Evolutionary conservation across 2,888 invertebrate genomes (phyloP).

Genomic region (Aleiodes testaceus): DNA sequence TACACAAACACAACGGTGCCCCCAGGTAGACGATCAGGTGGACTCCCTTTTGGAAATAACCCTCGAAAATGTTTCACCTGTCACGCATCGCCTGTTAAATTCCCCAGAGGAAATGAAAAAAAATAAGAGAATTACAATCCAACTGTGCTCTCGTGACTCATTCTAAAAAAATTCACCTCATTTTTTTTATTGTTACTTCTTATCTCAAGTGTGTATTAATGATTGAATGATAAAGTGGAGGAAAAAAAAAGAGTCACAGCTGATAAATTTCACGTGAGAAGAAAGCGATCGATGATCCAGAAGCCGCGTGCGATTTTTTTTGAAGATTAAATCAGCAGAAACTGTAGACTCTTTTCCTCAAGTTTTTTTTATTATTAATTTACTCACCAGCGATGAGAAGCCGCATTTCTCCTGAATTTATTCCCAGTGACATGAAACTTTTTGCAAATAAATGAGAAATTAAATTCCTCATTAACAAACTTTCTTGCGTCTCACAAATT

Average conservation of each 20-base stretch:
- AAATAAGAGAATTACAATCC: not conserved
- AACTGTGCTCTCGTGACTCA: not conserved
- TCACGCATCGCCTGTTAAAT: slow-evolving; percentile 45
- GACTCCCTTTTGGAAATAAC: slow-evolving; percentile 31
- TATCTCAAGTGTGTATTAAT: not conserved
- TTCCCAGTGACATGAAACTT: slow-evolving; percentile 24
- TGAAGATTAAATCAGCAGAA: slow-evolving; percentile 34
- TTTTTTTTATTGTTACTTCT: not conserved
- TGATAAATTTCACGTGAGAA: slow-evolving; percentile 24
- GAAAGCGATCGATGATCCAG: slow-evolving; percentile 33
- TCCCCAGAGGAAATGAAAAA: not conserved
- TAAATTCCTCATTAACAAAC: slow-evolving; percentile 21
- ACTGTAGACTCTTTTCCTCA: slow-evolving; percentile 48
- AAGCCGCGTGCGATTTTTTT: slow-evolving; percentile 21
- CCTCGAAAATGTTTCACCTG: slow-evolving; percentile 46
- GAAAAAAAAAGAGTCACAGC: slow-evolving; percentile 3
- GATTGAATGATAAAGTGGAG: not conserved
- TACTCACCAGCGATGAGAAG: slow-evolving; percentile 65
- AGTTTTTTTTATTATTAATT: slow-evolving; percentile 25
- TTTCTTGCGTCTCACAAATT: slow-evolving; percentile 19
- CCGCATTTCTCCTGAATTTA: slow-evolving; percentile 58
- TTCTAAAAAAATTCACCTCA: not conserved
- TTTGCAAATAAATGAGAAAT: slow-evolving; percentile 26
- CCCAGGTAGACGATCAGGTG: slow-evolving; percentile 56
- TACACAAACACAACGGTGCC: slow-evolving; percentile 25